phyloP scores from a whole-genome alignment of 2,113 vertebrate genomes.

The Halcyon malimbica region DNA sequence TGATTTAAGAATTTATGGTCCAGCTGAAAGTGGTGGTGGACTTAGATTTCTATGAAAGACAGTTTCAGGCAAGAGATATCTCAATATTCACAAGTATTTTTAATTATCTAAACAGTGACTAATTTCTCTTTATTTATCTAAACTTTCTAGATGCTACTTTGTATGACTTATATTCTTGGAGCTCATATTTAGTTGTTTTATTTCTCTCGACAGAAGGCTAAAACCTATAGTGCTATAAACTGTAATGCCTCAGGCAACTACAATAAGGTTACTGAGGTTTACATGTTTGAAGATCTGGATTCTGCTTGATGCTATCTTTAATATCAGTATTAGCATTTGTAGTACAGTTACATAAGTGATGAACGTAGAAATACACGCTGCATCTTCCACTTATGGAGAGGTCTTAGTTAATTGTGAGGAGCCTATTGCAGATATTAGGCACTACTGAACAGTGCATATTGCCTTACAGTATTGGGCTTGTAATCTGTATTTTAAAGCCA shows the following conservation, averaged over 20 bases:
- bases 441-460: background rate
- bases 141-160: background rate
- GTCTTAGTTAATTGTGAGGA: background rate
- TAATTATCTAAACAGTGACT: background rate
- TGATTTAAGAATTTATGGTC: background rate
- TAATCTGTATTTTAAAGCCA: background rate
- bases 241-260: background rate
- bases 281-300: background rate
- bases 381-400: background rate
- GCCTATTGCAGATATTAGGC: background rate
- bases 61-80: background rate
- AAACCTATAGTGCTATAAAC: background rate
- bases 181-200: background rate
- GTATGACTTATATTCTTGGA: background rate
- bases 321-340: background rate
- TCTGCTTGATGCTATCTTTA: background rate
- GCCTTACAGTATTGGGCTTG: background rate
- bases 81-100: background rate
- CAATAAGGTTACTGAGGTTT: background rate
- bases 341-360: background rate
- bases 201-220: background rate
- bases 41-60: background rate
- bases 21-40: background rate
- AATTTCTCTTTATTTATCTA: background rate
- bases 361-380: background rate